Base-by-base conservation (phyloP, 2,113 vertebrate genomes). In the Platanista minor region DNA sequence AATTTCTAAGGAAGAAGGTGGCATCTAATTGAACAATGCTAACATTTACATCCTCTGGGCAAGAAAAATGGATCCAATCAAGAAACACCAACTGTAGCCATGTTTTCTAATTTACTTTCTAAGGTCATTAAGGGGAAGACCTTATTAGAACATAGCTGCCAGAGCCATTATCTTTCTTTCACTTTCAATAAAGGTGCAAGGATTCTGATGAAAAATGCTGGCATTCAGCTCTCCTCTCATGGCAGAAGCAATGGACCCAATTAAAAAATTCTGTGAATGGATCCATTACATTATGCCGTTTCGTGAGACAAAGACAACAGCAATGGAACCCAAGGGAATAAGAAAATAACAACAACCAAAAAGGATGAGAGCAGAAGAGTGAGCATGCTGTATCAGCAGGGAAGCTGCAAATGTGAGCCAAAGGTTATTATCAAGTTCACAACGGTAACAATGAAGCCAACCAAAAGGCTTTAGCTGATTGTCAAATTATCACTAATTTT, bases 51-150 rank as follows among this genome's bases (percentile, higher is more conserved):
- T 97, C 95, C 39, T 96, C 94, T 94, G 88, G 64, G 95, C 92
- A 97, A 95, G 97, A 98, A 98, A 97, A 98, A 98, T 96, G 89
- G 85, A 92, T 64, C 81, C 54, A 71, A 97, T 98, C 90, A 95
- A 94, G 92, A 97, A 97, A 95, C 94, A 72, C 95, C 88, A 97
- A 96, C 91, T 93, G 13, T 81, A 97, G 90, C 95, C 89, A 89
- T 97, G 97, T 98, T 98, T 96, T 96, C 93, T 98, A 97, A 98
- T 98, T 98, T 98, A 94, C 85, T 95, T 97, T 95, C 89, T 0
- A 71, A 96, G 93, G 94, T 95, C 89, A 85, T 27, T 64, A 95
- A 97, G 62, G 36, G 94, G 75, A 82, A 97, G 96, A 95, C 87
- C 95, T 98, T 95, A 97, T 98, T 97, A 97, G 97, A 97, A 98